A percentile compares a stretch with the other conserved stretches of the same genome.
These are phyloP conservation scores for Aquatica leii DNA, from an alignment of 2,888 invertebrate genomes.

Conservation along the genomic window DNA sequence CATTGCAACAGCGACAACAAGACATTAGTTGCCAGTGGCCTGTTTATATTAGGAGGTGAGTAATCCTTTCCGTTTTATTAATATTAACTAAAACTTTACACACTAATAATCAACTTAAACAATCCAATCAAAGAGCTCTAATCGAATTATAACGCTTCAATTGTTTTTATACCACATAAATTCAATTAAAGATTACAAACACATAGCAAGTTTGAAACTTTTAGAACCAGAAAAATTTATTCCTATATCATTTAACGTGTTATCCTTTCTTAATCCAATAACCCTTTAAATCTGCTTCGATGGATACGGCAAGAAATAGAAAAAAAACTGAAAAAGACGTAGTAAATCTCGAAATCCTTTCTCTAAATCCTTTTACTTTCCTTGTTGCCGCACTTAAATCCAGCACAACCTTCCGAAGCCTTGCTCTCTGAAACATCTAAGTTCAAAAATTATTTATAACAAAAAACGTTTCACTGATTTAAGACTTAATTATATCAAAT, in stretches of 20 bases:
- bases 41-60: slow-evolving; percentile 69
- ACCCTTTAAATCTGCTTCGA: slow-evolving; percentile 27
- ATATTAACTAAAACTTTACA: too few relatives aligned
- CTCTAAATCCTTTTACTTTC: slow-evolving; percentile 49
- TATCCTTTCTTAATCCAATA: slow-evolving; percentile 27
- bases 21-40: slow-evolving; percentile 67
- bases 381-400: slow-evolving; percentile 52
- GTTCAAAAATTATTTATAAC: background rate
- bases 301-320: slow-evolving; percentile 23
- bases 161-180: too few relatives aligned
- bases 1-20: slow-evolving; percentile 70
- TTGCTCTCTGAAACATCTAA: slow-evolving; percentile 29
- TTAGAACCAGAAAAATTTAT: too few relatives aligned
- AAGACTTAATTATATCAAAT: background rate
- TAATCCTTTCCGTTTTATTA: too few relatives aligned
- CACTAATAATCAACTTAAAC: too few relatives aligned
- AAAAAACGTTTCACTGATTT: background rate
- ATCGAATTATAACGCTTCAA: too few relatives aligned
- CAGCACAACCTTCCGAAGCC: slow-evolving; percentile 52
- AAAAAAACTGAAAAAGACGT: slow-evolving; percentile 50
- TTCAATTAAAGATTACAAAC: too few relatives aligned
- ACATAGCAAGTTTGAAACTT: too few relatives aligned
- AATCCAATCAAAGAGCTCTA: too few relatives aligned
- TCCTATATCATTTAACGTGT: slow-evolving; percentile 23
- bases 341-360: slow-evolving; percentile 52